Evolutionary conservation across 2,113 vertebrate genomes (phyloP), one percentile per base, ranked within the genome.

Genomic region (Grallaria varia): DNA sequence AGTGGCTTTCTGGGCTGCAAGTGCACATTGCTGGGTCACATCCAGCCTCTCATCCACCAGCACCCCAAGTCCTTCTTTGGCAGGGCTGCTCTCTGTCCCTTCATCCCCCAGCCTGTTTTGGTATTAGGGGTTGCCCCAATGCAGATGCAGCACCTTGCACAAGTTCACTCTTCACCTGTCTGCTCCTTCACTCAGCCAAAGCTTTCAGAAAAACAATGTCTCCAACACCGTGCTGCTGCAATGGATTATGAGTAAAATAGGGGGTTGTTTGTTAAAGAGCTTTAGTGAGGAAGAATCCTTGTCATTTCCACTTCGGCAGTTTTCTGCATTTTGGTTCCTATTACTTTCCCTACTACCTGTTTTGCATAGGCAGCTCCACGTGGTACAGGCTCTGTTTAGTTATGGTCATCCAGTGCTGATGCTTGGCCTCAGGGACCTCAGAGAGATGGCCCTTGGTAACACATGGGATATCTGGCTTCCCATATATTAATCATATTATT

Each of bases 221-320:
- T 86, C 99, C 99, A 47, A 98, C 93, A 3, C 97, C 98, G 96
- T 98, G 98, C 94, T 99, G 98, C 85, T 98, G 96, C 95, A 98
- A 95, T 4, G 98, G 97, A 78, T 99, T 99, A 1, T 99, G 98
- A 45, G 98, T 99, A 96, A 99, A 99, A 94, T 99, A 99, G 2
- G 98, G 99, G 96, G 99, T 81, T 98, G 97, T 92, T 99, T 99
- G 97, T 99, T 99, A 96, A 98, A 99, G 96, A 98, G 99, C 98
- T 99, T 99, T 9, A 99, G 93, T 87, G 99, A 98, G 90, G 99
- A 99, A 5, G 97, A 98, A 94, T 99, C 98, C 99, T 98, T 1
- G 98, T 99, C 12, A 99, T 98, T 96, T 98, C 97, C 81, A 99
- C 99, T 98, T 99, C 98, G 16, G 98, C 98, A 8, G 98, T 99